Conservation (phyloP, 2,113 vertebrate species). For the Tinamus guttatus region DNA sequence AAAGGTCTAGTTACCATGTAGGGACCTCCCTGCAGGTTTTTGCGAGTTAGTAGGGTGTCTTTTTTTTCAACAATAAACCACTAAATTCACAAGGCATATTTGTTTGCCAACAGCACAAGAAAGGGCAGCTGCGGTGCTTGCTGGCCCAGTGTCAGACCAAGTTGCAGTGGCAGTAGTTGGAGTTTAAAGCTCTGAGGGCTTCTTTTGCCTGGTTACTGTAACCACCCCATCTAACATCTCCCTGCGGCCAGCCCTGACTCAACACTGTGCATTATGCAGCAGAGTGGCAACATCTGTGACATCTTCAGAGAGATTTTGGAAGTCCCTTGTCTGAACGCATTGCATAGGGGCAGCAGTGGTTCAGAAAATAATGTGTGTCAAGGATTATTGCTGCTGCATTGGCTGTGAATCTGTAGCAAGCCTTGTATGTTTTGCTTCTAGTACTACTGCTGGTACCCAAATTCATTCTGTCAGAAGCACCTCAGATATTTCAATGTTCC, state of each 20-base stretch:
- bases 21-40: neutral
- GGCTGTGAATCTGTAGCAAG: slow-evolving; percentile 40
- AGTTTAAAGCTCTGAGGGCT: neutral
- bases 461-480: slow-evolving; percentile 75
- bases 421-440: slow-evolving; percentile 45
- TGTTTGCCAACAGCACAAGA: neutral
- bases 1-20: neutral
- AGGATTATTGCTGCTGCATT: slow-evolving; percentile 46
- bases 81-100: neutral
- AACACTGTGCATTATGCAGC: neutral
- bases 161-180: neutral
- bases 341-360: neutral
- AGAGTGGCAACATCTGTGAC: slow-evolving; percentile 53
- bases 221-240: slow-evolving; percentile 4
- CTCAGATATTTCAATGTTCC: slow-evolving; percentile 3
- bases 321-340: slow-evolving; percentile 20
- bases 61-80: neutral
- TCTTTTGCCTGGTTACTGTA: neutral
- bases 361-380: slow-evolving; percentile 67
- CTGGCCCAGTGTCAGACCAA: neutral
- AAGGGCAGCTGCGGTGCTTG: neutral
- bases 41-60: neutral
- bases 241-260: slow-evolving; percentile 45
- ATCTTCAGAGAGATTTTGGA: slow-evolving; percentile 32
- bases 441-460: neutral